Evolutionary conservation across 2,888 invertebrate genomes (phyloP), one percentile per base, ranked within the genome.

Genomic region (Willowsia nigromaculata): DNA sequence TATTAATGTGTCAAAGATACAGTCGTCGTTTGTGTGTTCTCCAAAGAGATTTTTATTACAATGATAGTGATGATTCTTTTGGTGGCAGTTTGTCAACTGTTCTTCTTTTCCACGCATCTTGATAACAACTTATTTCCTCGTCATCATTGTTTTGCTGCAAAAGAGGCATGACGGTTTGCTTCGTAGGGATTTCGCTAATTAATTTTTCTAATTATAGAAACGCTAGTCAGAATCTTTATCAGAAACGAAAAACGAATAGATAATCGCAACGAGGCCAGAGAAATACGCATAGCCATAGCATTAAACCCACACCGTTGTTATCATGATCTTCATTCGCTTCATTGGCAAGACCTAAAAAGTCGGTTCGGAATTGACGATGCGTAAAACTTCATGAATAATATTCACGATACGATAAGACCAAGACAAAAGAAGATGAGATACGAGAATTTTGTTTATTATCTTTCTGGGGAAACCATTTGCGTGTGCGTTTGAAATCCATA

Each of bases 81-180:
- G 22, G 76, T 76, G 88, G 83, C 88, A 83, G 83, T 88, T 83
- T 88, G 88, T 83, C 88, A 88, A 88, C 83, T 68, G 37, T 65
- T 47, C n/a, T 56, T 81, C 62, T 30, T 33, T 68, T 62, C 62
- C 62, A 62, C 81, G 81, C 85, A 78, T 88, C 82, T 76, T 82
- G 82, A 82, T 74, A 33, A 59, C 74, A 74, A 81, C 56, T 53
- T 56, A 68, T 53, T 81, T 47, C 62, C 37, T 71, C 82, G 59
- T 74, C 76, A 76, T 37, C 83, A 88, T 78, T 84, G 62, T 47
- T 83, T 76, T 88, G 53, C 27, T 18, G 59, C 83, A 76, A 82
- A 88, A 78, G 11, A 84, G 68, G 88, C 83, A 68, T 88, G 68
- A 59, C 83, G 37, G 47, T 65, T 65, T 50, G 18, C 15, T 62